Base-by-base conservation (phyloP, 2,797 vertebrate genomes). In the Thaleichthys pacificus region DNA sequence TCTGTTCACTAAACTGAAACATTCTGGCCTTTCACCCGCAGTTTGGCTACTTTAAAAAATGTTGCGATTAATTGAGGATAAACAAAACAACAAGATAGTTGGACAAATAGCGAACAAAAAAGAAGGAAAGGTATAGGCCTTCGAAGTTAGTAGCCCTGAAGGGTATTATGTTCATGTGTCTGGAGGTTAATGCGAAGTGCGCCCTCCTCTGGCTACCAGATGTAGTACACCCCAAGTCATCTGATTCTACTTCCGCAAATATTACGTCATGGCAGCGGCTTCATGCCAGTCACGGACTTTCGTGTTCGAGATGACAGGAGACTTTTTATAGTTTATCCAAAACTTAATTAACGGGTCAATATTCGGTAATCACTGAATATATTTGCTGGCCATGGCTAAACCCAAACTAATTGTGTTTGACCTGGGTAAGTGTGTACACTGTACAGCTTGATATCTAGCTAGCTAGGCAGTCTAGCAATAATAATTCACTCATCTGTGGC, bases 401-500 rank as follows among this genome's bases (percentile, higher is more conserved):
- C 82, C 83, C 1, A 82, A 74, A 32, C 70, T 86, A 35, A 77
- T 86, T 47, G 86, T 88, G 12, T 88, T 88, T 69, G 86, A 85
- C 22, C 70, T 86, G 3, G 86, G 83, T 85, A 83, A 77, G 84
- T 74, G 22, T 1, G 11, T 9, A 24, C 8, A 1, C 0, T 2
- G 14, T n/a, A 22, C 12, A 15, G 47, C 11, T 14, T 12, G 47
- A 51, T 47, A 66, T 21, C 64, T 17, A 30, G 15, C 38, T 42
- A 42, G 9, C 38, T 42, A 11, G 35, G 26, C 35, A 64, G 19
- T 35, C 38, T 26, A 61, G 9, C 14, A 26, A 24, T 5, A 60
- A 60, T 12, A 24, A 60, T 21, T 5, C 6, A 35, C 32, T 7
- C 32, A 35, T 35, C 4, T 35, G 32, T 35, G 32, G 6, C 32